Evolutionary conservation across 2,113 vertebrate species (phyloP), one percentile per base, ranked within the genome.

Genomic region (Tragelaphus imberbis): DNA sequence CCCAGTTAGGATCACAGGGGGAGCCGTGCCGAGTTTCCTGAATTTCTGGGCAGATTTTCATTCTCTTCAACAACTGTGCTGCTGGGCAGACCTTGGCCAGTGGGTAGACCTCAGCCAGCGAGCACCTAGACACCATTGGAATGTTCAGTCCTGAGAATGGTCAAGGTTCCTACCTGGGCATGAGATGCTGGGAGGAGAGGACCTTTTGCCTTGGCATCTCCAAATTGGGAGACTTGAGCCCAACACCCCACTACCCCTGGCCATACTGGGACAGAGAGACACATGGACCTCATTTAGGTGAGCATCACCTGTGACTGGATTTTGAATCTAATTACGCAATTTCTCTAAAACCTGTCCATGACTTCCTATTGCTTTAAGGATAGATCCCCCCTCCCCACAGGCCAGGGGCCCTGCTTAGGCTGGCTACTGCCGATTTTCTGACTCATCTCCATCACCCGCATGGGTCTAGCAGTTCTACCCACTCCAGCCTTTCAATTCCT

Each of bases 1-100:
- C 98, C 97, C 91, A 63, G 97, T 96, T 86, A 97, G 97, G 97
- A 97, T 97, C 96, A 85, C 95, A 97, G 84, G 90, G 95, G 91
- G 96, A 95, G 95, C 75, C 47, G 1, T 17, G 19, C 81, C 2
- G n/a, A 95, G 89, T 91, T 96, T 75, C 96, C 93, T 88, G 80
- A 53, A 63, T 86, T 91, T 94, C 94, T 84, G 85, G 86, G 79
- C 30, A 13, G 79, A 93, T 90, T 94, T 84, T 75, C 44, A 40
- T 97, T 79, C 93, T 95, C 82, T 36, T 47, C n/a, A 44, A 91
- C 81, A 71, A 36, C 33, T 28, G 56, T 84, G 33, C 56, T 33
- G 7, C 81, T 44, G 81, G 25, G 56, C 79, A 89, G 94, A 95
- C 95, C 82, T 92, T 30, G 12, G 85, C 61, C 92, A 12, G 47